Evolutionary conservation across 1,140 invertebrate species (phyloP), one percentile per base, ranked within the genome.

Genomic region (Plodia interpunctella): DNA sequence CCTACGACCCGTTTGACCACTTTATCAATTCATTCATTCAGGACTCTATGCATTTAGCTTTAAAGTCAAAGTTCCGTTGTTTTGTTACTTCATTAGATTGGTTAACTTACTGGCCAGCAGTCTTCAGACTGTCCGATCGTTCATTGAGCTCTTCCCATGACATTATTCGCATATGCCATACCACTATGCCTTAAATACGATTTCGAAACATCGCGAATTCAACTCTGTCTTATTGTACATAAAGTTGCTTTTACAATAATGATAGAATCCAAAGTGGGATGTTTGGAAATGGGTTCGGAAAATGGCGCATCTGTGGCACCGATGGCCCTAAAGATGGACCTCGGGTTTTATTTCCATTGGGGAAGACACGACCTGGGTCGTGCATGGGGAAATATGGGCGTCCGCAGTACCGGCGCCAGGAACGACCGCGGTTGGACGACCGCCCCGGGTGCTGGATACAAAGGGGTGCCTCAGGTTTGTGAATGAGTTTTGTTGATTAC

Each of bases 71-170:
- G 19, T 21, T 25, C 1, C 20, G n/a, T 25, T 21, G 15, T 10
- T 20, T 21, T 25, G 2, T 4, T n/a, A 1, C 13, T 8, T 0
- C 1, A 25, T 11, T 71, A 72, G 68, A 64, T 78, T 78, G 62
- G 71, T 68, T 55, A 69, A 71, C 68, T 74, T 70, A 75, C 74
- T 75, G 83, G 78, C 71, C 85, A 70, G 83, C 78, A 83, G 82
- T 81, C 80, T 76, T 81, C 69, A 77, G 74, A 78, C 77, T 84
- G 83, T 83, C 83, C 83, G 85, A 76, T 78, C 80, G 80, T 85
- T 85, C 82, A 86, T 80, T 86, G 81, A 84, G 83, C 76, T 83
- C 86, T 88, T 88, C 86, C 83, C 86, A 88, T 87, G 86, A 88
- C 86, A 88, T 88, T 88, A 88, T 83, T 76, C 78, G 68, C 60